Conservation (phyloP, 2,113 vertebrate genomes). For the Leptocoma aspasia region DNA sequence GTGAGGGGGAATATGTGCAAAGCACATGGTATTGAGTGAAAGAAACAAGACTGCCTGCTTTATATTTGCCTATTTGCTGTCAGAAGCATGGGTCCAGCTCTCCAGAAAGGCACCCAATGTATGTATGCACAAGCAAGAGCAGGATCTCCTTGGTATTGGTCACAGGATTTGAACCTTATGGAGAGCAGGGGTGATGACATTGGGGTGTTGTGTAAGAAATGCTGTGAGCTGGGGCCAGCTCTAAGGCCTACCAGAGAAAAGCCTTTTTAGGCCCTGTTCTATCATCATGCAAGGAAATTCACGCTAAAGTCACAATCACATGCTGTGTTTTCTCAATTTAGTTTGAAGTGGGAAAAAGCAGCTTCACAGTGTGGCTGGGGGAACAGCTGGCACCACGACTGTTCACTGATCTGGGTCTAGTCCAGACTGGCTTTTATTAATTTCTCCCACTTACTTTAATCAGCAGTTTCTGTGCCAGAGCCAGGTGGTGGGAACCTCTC, state of each 20-base stretch:
- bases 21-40: not conserved
- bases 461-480: not conserved
- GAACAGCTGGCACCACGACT: not conserved
- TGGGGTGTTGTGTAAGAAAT: fast-evolving
- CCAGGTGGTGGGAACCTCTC: not conserved
- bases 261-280: not conserved
- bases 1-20: not conserved
- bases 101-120: not conserved
- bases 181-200: not conserved
- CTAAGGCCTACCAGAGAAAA: not conserved
- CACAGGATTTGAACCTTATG: not conserved
- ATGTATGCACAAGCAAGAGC: not conserved
- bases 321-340: not conserved
- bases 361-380: not conserved
- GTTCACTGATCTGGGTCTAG: not conserved
- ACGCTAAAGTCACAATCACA: not conserved
- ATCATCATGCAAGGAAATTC: not conserved
- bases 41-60: not conserved
- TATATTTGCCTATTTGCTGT: not conserved
- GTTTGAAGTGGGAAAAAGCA: not conserved
- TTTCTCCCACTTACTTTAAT: not conserved
- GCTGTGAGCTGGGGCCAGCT: not conserved
- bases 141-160: fast-evolving
- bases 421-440: not conserved
- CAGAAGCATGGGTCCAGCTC: not conserved